Evolutionary conservation across 2,888 invertebrate species (phyloP).

Genomic region (Leptodirus hochenwartii): DNA sequence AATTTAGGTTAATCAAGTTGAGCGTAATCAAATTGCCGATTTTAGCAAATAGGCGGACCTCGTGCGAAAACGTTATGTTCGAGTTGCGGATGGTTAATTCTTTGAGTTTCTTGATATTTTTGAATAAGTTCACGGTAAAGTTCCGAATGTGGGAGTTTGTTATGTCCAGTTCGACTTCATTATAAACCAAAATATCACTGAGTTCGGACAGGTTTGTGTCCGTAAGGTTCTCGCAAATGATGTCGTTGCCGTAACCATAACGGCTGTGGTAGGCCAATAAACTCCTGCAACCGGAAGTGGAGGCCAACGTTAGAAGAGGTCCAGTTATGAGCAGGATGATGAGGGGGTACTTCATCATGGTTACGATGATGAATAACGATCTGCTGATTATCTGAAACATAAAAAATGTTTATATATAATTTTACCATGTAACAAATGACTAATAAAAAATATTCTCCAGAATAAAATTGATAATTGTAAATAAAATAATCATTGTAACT

Average conservation of each 20-base stretch:
- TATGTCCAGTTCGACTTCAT: slow-evolving; percentile 20
- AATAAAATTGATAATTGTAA: too few relatives aligned
- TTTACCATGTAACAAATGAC: too few relatives aligned
- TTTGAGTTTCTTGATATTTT: slow-evolving; percentile 18
- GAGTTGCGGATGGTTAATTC: slow-evolving; percentile 17
- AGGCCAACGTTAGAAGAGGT: too few relatives aligned
- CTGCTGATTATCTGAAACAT: too few relatives aligned
- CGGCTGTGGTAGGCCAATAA: slow-evolving; percentile 21
- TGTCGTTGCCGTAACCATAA: slow-evolving; percentile 22
- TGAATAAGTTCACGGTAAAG: slow-evolving; percentile 16
- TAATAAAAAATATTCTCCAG: too few relatives aligned
- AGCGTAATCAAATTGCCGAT: too few relatives aligned
- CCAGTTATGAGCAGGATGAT: too few relatives aligned
- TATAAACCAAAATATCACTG: slow-evolving; percentile 18
- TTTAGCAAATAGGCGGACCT: too few relatives aligned
- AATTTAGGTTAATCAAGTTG: too few relatives aligned
- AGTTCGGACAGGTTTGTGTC: slow-evolving; percentile 16
- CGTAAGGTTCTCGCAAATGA: slow-evolving; percentile 18
- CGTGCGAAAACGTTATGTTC: slow-evolving; percentile 6
- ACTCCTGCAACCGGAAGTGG: slow-evolving; percentile 22
- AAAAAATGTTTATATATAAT: slow-evolving; percentile 1
- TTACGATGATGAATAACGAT: too few relatives aligned
- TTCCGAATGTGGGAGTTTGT: slow-evolving; percentile 18
- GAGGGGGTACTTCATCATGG: too few relatives aligned
- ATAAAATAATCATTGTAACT: too few relatives aligned